Base-by-base conservation (phyloP, 2,888 invertebrate genomes). In the Mystacides longicornis region DNA sequence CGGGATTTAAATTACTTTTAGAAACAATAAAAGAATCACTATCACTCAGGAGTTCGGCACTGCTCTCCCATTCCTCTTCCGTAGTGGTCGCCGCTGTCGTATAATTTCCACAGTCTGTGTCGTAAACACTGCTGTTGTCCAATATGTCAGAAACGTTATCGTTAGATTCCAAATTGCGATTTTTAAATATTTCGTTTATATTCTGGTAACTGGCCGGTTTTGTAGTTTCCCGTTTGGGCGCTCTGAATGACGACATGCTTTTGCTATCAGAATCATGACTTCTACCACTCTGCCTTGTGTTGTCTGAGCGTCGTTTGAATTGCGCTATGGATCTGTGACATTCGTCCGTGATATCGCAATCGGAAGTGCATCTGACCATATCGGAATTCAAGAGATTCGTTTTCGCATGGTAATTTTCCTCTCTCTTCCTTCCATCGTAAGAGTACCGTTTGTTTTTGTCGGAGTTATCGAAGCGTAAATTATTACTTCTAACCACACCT, bases 41-140 rank as follows among this genome's bases (percentile, higher is more conserved):
- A 7, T 74, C 75, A 67, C 77, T 76, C 14, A 73, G 68, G 1
- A 77, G 73, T 59, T 77, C 77, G 9, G 74, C 71, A 67, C 77
- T 77, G 60, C 74, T 74, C 20, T 71, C 74, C 56, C 73, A 73
- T 4, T 76, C 76, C 60, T 73, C 77, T 0, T 75, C 76, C 58
- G 75, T 75, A 20, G 61, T 75, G 74, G 7, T 75, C 73, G 55
- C 70, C 72, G 65, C 71, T 71, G 27, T 50, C 20, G 48, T 48
- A 22, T 67, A 69, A 14, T 37, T 37, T 14, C 37, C 37, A 7
- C 37, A 14, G 11, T 71, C 72, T 61, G 68, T 73, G 47, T 74
- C 75, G 46, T 75, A 57, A 7, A 54, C 22, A 48, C 57, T 57
- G 31, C 49, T 48, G 14, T 43, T 49, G 42, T 54, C 54, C 11